Percentiles rank a stretch among this genome's conserved stretches.
Conservation (phyloP, 2,888 invertebrate species). For the Entomobrya proxima region DNA sequence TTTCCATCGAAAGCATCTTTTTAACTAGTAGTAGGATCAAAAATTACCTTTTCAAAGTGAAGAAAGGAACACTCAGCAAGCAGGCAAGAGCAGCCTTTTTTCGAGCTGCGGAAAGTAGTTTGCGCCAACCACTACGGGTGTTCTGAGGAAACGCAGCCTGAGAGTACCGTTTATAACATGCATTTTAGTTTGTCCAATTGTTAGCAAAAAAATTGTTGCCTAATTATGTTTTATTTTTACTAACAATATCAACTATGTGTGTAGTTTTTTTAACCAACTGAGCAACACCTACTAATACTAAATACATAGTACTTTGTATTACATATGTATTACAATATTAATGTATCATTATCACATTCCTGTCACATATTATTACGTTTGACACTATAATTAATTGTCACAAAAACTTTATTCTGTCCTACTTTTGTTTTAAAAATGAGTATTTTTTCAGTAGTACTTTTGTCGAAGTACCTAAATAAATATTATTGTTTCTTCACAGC, state of each 20-base stretch:
- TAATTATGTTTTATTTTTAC: conserved; percentile 34
- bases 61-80: conserved; percentile 93
- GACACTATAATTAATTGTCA: neutral
- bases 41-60: conserved; percentile 91
- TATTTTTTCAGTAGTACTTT: neutral
- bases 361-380: conserved; percentile 4
- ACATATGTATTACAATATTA: conserved; percentile 30
- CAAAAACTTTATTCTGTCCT: neutral
- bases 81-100: conserved; percentile 98
- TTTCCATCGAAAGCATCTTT: conserved; percentile 27
- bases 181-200: conserved; percentile 77
- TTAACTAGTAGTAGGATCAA: conserved; percentile 34
- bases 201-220: conserved; percentile 77
- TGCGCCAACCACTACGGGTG: conserved; percentile 86
- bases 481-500: conserved; percentile 22
- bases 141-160: conserved; percentile 86
- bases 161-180: conserved; percentile 76
- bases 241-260: conserved; percentile 6
- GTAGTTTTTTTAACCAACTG: conserved; percentile 18
- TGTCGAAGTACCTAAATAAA: neutral
- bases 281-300: conserved; percentile 35
- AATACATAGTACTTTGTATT: conserved; percentile 18
- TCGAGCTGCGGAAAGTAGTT: conserved; percentile 89
- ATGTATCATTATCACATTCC: conserved; percentile 13
- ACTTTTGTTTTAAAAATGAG: neutral